A percentile compares a stretch with the other conserved stretches of the same genome.
Conservation (phyloP, 2,797 vertebrate genomes). For the Clarias laeviceps region DNA sequence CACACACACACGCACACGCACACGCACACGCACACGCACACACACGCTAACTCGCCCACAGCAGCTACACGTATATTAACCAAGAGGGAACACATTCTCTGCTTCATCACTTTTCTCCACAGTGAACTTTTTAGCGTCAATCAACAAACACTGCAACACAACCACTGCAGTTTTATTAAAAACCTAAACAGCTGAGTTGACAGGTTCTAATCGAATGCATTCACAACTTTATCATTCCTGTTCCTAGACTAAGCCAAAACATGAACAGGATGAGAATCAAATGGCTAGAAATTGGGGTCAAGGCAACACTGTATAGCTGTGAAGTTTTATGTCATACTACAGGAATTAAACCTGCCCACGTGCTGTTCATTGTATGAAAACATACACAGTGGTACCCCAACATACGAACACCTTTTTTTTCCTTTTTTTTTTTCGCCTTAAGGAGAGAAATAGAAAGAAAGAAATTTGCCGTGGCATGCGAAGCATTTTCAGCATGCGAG, state of each 20-base stretch:
- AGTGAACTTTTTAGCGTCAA: not conserved
- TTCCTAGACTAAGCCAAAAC: not conserved
- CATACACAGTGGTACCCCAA: not conserved
- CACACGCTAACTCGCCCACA: slow-evolving; percentile 35
- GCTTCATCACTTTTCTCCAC: slow-evolving; percentile 41
- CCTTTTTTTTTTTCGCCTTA: not conserved
- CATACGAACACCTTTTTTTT: not conserved
- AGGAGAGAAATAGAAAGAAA: not conserved
- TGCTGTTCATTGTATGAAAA: not conserved
- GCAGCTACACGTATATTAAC: slow-evolving; percentile 42
- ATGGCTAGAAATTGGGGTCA: slow-evolving; percentile 21
- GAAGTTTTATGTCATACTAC: slow-evolving; percentile 18
- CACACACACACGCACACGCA: slow-evolving; percentile 57
- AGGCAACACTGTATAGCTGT: slow-evolving; percentile 3
- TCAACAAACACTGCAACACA: not conserved
- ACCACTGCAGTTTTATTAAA: not conserved
- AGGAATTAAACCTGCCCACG: not conserved
- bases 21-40: slow-evolving; percentile 48
- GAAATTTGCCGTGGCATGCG: not conserved
- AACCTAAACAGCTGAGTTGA: not conserved
- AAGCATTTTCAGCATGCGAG: no score
- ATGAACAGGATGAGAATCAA: slow-evolving; percentile 12
- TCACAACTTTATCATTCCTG: not conserved
- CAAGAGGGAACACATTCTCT: slow-evolving; percentile 44
- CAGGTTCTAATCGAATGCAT: not conserved